phyloP scores from a whole-genome alignment of 2,797 vertebrate species.

The Tympanoctomys barrerae region DNA sequence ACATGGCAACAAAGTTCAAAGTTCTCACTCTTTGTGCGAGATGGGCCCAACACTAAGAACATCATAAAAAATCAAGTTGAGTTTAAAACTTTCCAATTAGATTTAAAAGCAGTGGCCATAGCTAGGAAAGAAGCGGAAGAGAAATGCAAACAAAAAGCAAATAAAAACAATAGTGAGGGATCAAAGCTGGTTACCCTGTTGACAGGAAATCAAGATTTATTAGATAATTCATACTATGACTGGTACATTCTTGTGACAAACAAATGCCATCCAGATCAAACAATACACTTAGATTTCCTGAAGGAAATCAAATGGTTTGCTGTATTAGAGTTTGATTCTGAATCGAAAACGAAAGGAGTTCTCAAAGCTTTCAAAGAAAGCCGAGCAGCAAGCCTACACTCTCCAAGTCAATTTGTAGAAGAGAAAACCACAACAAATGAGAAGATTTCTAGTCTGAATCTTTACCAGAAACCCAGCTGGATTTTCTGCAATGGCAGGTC shows the following conservation, averaged over 20 bases:
- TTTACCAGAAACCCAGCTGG: conserved; percentile 91
- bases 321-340: conserved; percentile 89
- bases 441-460: conserved; percentile 87
- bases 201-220: conserved; percentile 88
- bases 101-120: conserved; percentile 64
- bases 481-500: conserved; percentile 92
- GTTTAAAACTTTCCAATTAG: conserved; percentile 67
- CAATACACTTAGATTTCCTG: conserved; percentile 88
- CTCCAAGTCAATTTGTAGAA: conserved; percentile 86
- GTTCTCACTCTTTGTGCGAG: conserved; percentile 86
- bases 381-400: conserved; percentile 87
- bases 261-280: conserved; percentile 89
- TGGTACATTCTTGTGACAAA: conserved; percentile 91
- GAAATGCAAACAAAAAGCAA: conserved; percentile 71
- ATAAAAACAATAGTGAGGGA: conserved; percentile 72
- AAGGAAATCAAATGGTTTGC: conserved; percentile 90
- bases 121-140: conserved; percentile 83
- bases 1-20: conserved; percentile 72
- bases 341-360: conserved; percentile 85
- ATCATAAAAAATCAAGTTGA: conserved; percentile 77
- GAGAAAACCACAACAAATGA: conserved; percentile 77
- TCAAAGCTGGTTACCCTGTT: conserved; percentile 89
- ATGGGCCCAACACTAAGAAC: conserved; percentile 85
- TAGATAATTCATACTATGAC: conserved; percentile 91
- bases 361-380: conserved; percentile 86